Evolutionary conservation across 2,888 invertebrate genomes (phyloP), one percentile per base, ranked within the genome.

Genomic region (Dilophus febrilis): DNA sequence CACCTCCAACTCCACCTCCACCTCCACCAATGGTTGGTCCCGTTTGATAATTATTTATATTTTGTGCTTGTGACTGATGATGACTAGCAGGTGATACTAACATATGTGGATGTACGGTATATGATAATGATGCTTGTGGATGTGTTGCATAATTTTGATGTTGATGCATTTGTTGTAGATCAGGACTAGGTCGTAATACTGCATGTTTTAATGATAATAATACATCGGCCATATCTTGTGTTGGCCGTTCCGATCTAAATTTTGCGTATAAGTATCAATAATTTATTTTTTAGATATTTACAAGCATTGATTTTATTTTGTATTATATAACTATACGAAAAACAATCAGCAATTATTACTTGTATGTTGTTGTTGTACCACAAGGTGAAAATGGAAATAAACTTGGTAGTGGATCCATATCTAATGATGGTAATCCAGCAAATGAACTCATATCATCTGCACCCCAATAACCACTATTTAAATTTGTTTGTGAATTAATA

Each of bases 381-480:
- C 82, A 82, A 1, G 87, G 85, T 37, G 85, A 83, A 61, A 88
- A 86, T 3, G 87, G 80, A 52, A 90, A 87, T 40, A 90, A 72
- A 42, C 79, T 80, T 1, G 88, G 85, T 48, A 90, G 60, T 7
- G 87, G 86, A 54, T 91, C 90, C 55, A 90, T 67, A 55, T 90
- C 90, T 49, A 88, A 64, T 1, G 82, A 72, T 18, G 86, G 83
- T 50, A 88, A 61, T 28, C 61, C 61, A 1, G 85, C 78, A 64
- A 86, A 87, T 29, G 84, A 81, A 40, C 81, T 83, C 74, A 85
- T 84, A 61, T 85, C 85, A 62, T 84, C 84, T 51, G 71, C 66
- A 48, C 54, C 62, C 77, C 77, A 77, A 51, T 67, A 72, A 47
- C 65, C 65, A 42, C 52, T 52, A 44, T 49, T 53, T 47, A 52